Base-by-base conservation (phyloP, 2,888 invertebrate genomes). In the Corbicula japonica region DNA sequence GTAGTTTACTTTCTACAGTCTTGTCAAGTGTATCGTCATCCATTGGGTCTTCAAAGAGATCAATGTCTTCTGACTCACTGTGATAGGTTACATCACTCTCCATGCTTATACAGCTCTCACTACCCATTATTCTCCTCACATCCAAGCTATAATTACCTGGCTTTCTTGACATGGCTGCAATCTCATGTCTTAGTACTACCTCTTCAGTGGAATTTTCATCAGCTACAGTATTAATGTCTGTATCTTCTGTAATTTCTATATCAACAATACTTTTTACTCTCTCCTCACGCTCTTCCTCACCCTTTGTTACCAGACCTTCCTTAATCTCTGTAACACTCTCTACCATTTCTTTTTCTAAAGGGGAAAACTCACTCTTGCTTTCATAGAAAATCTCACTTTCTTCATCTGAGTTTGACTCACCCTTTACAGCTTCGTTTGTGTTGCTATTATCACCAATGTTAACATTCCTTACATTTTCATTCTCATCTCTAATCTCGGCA, bases 81-180 rank as follows among this genome's bases (percentile, higher is more conserved):
- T 84, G 73, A 75, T 82, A 80, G 61, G 80, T 76, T 12, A 75
- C 76, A 62, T 82, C 81, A 77, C 77, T 75, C 38, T 73, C 81
- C 21, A 65, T 50, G 69, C 81, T 85, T 6, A 83, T 73, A 50
- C 62, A 69, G 38, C 68, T 74, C 15, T 34, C 70, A 62, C 78
- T 70, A 12, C 35, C 35, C 32, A 18, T 52, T 50, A 50, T n/a
- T 23, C 3, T 30, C 52, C 52, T 12, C 28, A 28, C 52, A 28
- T 28, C 0, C 4, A 52, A 18, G 1, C 18, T 52, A 28, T 52
- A 18, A 21, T n/a, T 52, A 28, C 1, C 28, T 52, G n/a, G 8
- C 28, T 52, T 48, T 48, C 26, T 26, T 23, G 48, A 48, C 21
- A 48, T 48, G 26, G 21, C 26, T 48, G 23, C 54, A 26, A 30